phyloP scores from a whole-genome alignment of 2,797 vertebrate genomes.

The Mastacembelus armatus region DNA sequence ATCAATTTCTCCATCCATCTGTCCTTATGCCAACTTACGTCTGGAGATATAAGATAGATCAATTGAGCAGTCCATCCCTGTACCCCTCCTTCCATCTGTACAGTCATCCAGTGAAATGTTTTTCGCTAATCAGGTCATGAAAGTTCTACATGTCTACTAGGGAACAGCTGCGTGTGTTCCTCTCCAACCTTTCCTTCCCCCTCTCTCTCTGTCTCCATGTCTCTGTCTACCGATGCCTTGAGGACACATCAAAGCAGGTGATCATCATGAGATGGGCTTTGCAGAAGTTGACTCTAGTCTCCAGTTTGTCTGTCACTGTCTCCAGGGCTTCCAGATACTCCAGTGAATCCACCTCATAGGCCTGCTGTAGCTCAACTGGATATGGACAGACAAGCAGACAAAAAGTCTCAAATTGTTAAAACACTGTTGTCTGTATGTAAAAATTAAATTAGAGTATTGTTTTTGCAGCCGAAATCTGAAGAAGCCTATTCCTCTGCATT shows the following conservation, averaged over 20 bases:
- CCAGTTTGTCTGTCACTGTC: conserved; percentile 92
- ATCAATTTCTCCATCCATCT: conserved; percentile 11
- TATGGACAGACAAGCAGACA: conserved; percentile 16
- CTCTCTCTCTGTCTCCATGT: too few species aligned
- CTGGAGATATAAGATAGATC: conserved; percentile 25
- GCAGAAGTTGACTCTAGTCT: conserved; percentile 98
- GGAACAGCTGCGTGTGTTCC: conserved; percentile 13
- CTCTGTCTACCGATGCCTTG: conserved; percentile 87
- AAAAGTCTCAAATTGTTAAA: neutral
- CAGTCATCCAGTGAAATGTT: conserved; percentile 19
- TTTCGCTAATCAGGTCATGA: conserved; percentile 16
- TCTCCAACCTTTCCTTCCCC: conserved; percentile 6
- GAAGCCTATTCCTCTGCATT: too few species aligned
- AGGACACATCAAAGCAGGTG: conserved; percentile 97
- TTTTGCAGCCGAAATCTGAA: too few species aligned
- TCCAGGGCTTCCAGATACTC: conserved; percentile 97
- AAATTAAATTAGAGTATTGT: too few species aligned
- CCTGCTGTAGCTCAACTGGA: conserved; percentile 93
- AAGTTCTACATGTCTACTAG: conserved; percentile 15
- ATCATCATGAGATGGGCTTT: conserved; percentile 99
- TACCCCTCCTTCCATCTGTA: conserved; percentile 17
- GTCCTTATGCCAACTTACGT: conserved; percentile 40
- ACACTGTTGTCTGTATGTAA: too few species aligned
- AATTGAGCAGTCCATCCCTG: conserved; percentile 15
- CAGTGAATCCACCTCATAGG: conserved; percentile 93